Base-by-base conservation (phyloP, 1,140 invertebrate genomes). In the Pseudoatta argentina region DNA sequence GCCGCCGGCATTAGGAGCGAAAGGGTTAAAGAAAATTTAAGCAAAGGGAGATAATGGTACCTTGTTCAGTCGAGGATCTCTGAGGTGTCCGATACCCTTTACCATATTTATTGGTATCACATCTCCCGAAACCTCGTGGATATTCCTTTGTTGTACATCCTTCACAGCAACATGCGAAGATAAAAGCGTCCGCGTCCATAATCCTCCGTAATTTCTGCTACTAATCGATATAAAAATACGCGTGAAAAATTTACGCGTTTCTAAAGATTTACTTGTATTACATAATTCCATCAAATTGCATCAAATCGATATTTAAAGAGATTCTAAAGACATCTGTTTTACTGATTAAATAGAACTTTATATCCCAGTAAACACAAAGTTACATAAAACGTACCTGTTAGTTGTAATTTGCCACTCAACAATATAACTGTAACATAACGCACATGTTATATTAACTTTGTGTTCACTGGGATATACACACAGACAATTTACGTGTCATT, bases 41-140 rank as follows among this genome's bases (percentile, higher is more conserved):
- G 51, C 21, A 6, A 16, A 71, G 8, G 55, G 12, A 7, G 5
- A 34, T 27, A 69, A 61, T 0, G 4, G 16, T 57, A 97, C 96
- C 95, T 97, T 97, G 89, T 97, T 97, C 16, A 97, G 94, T 87
- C 96, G 94, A 7, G 96, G 96, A 92, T 97, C 96, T 73, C 96
- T 92, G 16, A 97, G 93, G 90, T 96, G 96, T 75, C 97, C 96
- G 87, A 97, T 97, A 83, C 96, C 96, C 90, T 96, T 95, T 66
- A 97, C 95, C 95, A 96, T 96, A 73, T 96, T 96, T 53, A 96
- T 96, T 85, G 96, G 96, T 72, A 97, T 93, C 53, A 96, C 95
- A 89, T 97, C 96, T 55, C 96, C 96, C 3, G 96, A 95, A 8
- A 95, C 93, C 88, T 96, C 96, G 91, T 96, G 95, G 75, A 96